Evolutionary conservation across 1,140 invertebrate species (phyloP).

Genomic region (Trichonephila inaurata): DNA sequence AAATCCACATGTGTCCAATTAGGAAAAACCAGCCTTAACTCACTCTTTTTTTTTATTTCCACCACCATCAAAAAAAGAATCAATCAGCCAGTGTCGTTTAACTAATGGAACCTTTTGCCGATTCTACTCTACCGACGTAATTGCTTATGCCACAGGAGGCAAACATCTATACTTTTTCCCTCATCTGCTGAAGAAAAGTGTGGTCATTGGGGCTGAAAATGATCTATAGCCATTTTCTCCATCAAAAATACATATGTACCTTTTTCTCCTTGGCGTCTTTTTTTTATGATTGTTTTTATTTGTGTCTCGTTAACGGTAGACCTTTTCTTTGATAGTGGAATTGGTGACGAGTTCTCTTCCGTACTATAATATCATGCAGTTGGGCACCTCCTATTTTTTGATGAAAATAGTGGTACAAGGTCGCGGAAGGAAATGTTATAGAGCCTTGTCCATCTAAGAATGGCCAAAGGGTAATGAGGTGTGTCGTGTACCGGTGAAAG

Average conservation of each 20-base stretch:
- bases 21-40: not conserved
- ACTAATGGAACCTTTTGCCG: not conserved
- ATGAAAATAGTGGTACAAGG: constrained; percentile 27
- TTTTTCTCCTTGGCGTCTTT: not conserved
- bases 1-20: not conserved
- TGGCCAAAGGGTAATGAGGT: constrained; percentile 60
- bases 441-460: constrained; percentile 12
- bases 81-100: not conserved
- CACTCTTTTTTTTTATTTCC: not conserved
- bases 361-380: not conserved
- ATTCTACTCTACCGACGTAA: not conserved
- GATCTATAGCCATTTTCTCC: constrained; percentile 7
- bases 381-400: not conserved
- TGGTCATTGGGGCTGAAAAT: not conserved
- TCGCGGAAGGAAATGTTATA: not conserved
- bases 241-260: not conserved
- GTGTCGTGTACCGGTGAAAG: constrained; percentile 59
- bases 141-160: not conserved
- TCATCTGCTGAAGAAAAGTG: not conserved
- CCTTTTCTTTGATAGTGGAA: not conserved
- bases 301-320: not conserved
- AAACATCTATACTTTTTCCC: not conserved
- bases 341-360: not conserved
- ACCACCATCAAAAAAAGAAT: not conserved
- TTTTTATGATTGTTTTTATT: not conserved